A percentile compares a stretch with the other conserved stretches of the same genome.
phyloP scores from a whole-genome alignment of 35 echinoderm and acorn worm species.

The Lytechinus pictus region DNA sequence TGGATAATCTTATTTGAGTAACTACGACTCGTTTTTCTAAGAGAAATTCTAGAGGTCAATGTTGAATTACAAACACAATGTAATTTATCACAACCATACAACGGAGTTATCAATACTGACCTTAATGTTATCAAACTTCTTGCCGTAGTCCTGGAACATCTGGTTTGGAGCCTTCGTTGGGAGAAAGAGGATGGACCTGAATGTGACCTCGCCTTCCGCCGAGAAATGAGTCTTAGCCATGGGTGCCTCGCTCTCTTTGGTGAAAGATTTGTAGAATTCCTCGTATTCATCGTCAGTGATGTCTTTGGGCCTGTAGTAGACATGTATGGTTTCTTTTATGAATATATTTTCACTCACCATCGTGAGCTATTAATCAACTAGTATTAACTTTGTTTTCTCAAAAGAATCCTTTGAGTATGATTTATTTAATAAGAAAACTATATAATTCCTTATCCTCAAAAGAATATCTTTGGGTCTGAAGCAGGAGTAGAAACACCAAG shows the following conservation, averaged over 20 bases:
- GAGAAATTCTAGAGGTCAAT: background rate
- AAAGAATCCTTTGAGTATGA: too few relatives aligned
- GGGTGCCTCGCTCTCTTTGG: constrained; percentile 86
- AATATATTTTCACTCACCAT: too few relatives aligned
- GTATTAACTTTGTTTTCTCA: too few relatives aligned
- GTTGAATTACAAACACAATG: background rate
- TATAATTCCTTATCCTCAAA: too few relatives aligned
- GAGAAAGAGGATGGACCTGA: constrained; percentile 94
- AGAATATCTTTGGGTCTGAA: too few relatives aligned
- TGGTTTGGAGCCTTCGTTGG: constrained; percentile 81
- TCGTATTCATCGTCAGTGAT: constrained; percentile 95
- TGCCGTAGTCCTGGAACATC: constrained; percentile 99
- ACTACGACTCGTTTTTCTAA: too few relatives aligned
- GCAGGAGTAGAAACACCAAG: too few relatives aligned
- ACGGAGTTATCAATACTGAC: constrained; percentile 40
- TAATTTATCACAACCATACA: background rate
- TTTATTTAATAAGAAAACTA: too few relatives aligned
- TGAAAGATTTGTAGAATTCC: constrained; percentile 95
- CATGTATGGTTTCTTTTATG: too few relatives aligned
- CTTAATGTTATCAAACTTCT: constrained; percentile 96
- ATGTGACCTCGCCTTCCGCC: constrained; percentile 96
- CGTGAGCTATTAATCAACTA: too few relatives aligned
- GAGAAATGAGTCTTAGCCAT: constrained; percentile 96
- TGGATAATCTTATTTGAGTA: too few relatives aligned
- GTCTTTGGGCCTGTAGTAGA: constrained; percentile 75